phyloP scores from a whole-genome alignment of 1,140 invertebrate species.

The Oreohelix idahoensis region DNA sequence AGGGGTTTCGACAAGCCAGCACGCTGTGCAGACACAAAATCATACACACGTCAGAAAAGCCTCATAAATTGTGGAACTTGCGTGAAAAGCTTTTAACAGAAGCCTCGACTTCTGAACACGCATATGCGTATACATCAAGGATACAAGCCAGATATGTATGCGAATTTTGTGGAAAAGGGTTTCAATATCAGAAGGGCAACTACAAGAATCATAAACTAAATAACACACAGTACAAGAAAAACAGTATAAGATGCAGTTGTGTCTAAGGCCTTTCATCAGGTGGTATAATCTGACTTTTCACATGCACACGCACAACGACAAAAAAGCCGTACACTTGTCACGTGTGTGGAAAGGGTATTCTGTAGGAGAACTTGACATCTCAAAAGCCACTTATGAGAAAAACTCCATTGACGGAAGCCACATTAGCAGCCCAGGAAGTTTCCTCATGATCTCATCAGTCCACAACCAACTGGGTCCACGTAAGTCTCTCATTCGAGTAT shows the following conservation, averaged over 20 bases:
- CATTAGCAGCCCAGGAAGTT: conserved; percentile 14
- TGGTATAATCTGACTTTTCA: conserved; percentile 99
- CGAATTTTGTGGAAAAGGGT: conserved; percentile 93
- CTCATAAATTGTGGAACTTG: conserved; percentile 88
- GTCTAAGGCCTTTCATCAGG: conserved; percentile 98
- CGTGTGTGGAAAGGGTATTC: conserved; percentile 97
- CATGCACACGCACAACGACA: conserved; percentile 99
- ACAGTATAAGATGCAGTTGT: conserved; percentile 93
- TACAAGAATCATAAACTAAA: conserved; percentile 99
- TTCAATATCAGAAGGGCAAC: conserved; percentile 95
- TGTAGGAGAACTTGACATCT: conserved; percentile 98
- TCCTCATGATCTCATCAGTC: conserved; percentile 7
- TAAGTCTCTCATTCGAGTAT: conserved; percentile 20
- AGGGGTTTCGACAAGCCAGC: conserved; percentile 97
- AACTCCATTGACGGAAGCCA: conserved; percentile 81
- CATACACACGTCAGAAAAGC: conserved; percentile 96
- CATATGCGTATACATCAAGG: conserved; percentile 96
- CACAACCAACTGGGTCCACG: not conserved
- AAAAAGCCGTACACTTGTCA: conserved; percentile 95
- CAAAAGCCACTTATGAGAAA: conserved; percentile 98
- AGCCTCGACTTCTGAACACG: conserved; percentile 97
- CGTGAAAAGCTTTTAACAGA: conserved; percentile 97
- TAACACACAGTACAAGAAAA: conserved; percentile 98
- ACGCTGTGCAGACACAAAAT: conserved; percentile 98
- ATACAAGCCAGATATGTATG: conserved; percentile 91